Conservation (phyloP, 2,888 invertebrate genomes). For the Microdon myrmicae region DNA sequence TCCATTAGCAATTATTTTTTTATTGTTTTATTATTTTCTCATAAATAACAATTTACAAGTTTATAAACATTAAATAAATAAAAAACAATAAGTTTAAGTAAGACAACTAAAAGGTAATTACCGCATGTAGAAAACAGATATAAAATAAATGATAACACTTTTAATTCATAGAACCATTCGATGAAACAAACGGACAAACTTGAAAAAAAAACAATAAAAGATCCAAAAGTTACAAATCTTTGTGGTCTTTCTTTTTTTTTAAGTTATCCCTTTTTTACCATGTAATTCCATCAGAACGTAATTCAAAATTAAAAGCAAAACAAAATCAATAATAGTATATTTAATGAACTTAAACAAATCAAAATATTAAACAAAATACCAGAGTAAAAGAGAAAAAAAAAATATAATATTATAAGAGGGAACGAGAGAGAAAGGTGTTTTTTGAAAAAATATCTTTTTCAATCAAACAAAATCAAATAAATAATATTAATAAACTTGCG, state of each 20-base stretch:
- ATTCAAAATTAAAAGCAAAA: conserved; percentile 5
- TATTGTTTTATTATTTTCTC: conserved; percentile 40
- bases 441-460: conserved; percentile 32
- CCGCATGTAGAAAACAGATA: conserved; percentile 42
- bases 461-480: conserved; percentile 12
- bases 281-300: conserved; percentile 44
- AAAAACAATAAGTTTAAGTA: conserved; percentile 22
- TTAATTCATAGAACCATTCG: conserved; percentile 36
- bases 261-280: conserved; percentile 51
- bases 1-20: conserved; percentile 54
- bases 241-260: background rate
- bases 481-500: conserved; percentile 22
- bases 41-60: conserved; percentile 17
- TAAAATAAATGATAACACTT: conserved; percentile 17
- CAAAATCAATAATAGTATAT: conserved; percentile 42
- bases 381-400: conserved; percentile 36
- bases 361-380: conserved; percentile 13
- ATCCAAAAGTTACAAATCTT: conserved; percentile 20
- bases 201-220: conserved; percentile 21
- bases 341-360: conserved; percentile 29
- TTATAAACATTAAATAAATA: conserved; percentile 23
- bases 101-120: conserved; percentile 38
- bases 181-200: background rate
- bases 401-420: conserved; percentile 10
- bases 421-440: conserved; percentile 21